Evolutionary conservation across 2,888 invertebrate species (phyloP).

Genomic region (Netelia inedita): DNA sequence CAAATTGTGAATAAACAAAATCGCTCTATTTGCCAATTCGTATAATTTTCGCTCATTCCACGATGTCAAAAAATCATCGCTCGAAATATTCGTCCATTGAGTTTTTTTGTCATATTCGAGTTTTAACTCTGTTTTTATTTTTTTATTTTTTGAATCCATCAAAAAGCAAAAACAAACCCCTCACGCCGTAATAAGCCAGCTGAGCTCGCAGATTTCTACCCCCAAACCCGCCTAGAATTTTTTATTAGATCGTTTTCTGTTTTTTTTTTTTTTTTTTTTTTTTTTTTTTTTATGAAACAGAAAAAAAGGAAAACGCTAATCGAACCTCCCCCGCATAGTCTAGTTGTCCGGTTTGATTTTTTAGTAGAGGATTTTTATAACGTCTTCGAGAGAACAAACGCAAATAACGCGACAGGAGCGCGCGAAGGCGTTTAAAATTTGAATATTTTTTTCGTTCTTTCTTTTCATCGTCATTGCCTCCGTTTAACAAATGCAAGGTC

Average conservation of each 20-base stretch:
- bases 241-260: constrained; percentile 19
- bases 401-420: constrained; percentile 34
- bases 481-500: constrained; percentile 14
- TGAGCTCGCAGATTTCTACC: constrained; percentile 35
- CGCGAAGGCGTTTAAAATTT: constrained; percentile 35
- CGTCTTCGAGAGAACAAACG: constrained; percentile 28
- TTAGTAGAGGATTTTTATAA: constrained; percentile 73
- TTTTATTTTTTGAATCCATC: constrained; percentile 53
- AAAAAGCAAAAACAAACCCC: constrained; percentile 68
- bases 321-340: constrained; percentile 74
- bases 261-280: constrained; percentile 2
- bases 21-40: background rate
- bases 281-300: constrained; percentile 1
- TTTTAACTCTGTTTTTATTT: constrained; percentile 45
- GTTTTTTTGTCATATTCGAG: constrained; percentile 21
- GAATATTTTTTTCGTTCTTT: background rate
- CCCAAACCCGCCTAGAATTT: constrained; percentile 41
- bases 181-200: constrained; percentile 70
- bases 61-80: constrained; percentile 6
- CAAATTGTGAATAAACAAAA: background rate
- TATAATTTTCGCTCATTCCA: background rate
- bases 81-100: constrained; percentile 15
- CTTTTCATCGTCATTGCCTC: constrained; percentile 1
- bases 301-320: constrained; percentile 45
- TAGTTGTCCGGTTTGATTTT: constrained; percentile 73